These are phyloP conservation scores for Calidris pygmaea DNA, from an alignment of 2,113 vertebrate genomes.

Conservation along the genomic window DNA sequence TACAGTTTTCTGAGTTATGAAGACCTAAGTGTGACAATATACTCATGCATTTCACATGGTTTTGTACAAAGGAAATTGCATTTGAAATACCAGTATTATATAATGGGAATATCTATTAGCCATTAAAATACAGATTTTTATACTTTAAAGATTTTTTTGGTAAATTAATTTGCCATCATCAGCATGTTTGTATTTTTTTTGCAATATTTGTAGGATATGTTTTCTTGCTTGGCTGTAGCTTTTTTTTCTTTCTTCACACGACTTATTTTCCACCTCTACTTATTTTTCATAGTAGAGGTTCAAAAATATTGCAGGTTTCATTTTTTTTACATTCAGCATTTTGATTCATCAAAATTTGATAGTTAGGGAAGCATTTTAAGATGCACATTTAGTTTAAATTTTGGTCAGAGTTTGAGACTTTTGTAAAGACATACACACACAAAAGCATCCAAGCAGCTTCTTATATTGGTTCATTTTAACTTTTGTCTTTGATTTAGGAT, in stretches of 20 bases:
- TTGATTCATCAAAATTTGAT: background rate
- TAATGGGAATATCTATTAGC: background rate
- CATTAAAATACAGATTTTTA: background rate
- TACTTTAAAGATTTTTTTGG: background rate
- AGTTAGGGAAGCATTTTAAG: background rate
- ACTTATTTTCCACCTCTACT: background rate
- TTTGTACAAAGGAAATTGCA: background rate
- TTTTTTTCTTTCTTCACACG: background rate
- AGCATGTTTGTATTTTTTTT: background rate
- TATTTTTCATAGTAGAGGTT: background rate
- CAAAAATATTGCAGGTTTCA: background rate
- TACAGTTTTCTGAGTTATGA: background rate
- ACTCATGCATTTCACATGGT: background rate
- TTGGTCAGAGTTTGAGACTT: background rate
- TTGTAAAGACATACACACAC: background rate
- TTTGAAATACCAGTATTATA: background rate
- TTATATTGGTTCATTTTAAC: background rate
- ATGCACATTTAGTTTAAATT: background rate
- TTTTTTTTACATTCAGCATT: background rate
- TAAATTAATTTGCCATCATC: background rate
- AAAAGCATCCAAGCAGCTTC: background rate
- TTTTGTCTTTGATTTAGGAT: background rate
- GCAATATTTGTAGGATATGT: background rate
- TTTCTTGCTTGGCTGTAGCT: background rate
- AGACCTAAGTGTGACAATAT: background rate